Base-by-base conservation (phyloP, 2,888 invertebrate species). In the Encarsia formosa region DNA sequence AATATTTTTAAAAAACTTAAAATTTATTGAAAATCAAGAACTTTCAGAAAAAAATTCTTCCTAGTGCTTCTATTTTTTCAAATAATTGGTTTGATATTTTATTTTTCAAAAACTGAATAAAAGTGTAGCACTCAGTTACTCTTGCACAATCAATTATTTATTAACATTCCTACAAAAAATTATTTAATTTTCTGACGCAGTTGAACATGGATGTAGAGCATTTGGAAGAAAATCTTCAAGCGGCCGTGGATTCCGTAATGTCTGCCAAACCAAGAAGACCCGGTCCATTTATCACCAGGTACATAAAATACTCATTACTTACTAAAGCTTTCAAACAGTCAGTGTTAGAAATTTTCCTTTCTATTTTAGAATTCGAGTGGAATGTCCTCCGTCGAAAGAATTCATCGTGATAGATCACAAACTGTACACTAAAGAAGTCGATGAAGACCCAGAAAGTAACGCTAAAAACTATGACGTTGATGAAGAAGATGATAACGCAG, bases 271-370 rank as follows among this genome's bases (percentile, higher is more conserved):
- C 90, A 0, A 87, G 82, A 64, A 77, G 85, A 55, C 77, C 79
- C 22, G 88, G 85, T 0, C 75, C 77, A 15, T 91, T 90, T 63
- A 84, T 92, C 53, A 81, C 83, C 16, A 81, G 81, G 83, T 85
- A 77, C 52, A 63, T n/a, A n/a, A n/a, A n/a, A n/a, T n/a, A 18
- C 40, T 66, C 4, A 59, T 55, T 32, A 59, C 60, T 37, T 31
- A 47, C 35, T 19, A n/a, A 29, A n/a, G n/a, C n/a, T n/a, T n/a
- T n/a, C n/a, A n/a, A n/a, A n/a, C n/a, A n/a, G n/a, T n/a, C n/a
- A n/a, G n/a, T n/a, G n/a, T n/a, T n/a, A n/a, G n/a, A n/a, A n/a
- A n/a, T n/a, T n/a, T n/a, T n/a, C n/a, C n/a, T n/a, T n/a, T n/a
- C n/a, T n/a, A n/a, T 56, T 54, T 38, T 69, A 86, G 88, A 61